Percentiles rank a stretch among this genome's conserved stretches.
Evolutionary conservation across 2,888 invertebrate species (phyloP).

Genomic region (Campopleginae sp.): DNA sequence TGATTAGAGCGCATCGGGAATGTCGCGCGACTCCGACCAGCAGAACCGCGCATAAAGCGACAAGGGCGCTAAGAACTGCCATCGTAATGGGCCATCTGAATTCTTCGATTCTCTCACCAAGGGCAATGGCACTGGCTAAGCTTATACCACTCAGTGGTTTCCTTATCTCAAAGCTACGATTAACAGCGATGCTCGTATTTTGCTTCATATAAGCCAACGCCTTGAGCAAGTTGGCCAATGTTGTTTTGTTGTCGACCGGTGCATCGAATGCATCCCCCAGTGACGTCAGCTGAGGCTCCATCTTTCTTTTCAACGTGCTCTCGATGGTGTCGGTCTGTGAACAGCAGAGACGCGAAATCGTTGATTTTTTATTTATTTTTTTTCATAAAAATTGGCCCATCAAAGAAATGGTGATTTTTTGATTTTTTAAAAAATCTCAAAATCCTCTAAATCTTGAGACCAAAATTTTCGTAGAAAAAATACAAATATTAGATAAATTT

Average conservation of each 20-base stretch:
- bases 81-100: conserved; percentile 95
- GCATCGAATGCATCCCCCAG: conserved; percentile 91
- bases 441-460: no score
- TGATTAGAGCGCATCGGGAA: conserved; percentile 94
- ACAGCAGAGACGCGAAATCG: not conserved
- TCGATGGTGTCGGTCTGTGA: conserved; percentile 91
- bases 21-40: conserved; percentile 95
- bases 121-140: conserved; percentile 87
- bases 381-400: no score
- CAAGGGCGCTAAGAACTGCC: conserved; percentile 93
- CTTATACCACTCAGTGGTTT: conserved; percentile 90
- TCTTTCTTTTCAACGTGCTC: conserved; percentile 89
- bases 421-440: no score
- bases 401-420: not conserved
- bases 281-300: conserved; percentile 89
- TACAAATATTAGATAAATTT: no score
- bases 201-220: conserved; percentile 89
- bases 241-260: conserved; percentile 91
- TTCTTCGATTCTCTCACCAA: conserved; percentile 90
- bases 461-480: no score
- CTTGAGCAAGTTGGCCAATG: conserved; percentile 89
- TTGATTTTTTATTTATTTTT: no score
- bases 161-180: conserved; percentile 91
- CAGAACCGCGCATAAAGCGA: conserved; percentile 94
- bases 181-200: conserved; percentile 91